A percentile compares a stretch with the other conserved stretches of the same genome.
These are phyloP conservation scores for Luehdorfia chinensis DNA, from an alignment of 1,140 invertebrate species.

Conservation along the genomic window DNA sequence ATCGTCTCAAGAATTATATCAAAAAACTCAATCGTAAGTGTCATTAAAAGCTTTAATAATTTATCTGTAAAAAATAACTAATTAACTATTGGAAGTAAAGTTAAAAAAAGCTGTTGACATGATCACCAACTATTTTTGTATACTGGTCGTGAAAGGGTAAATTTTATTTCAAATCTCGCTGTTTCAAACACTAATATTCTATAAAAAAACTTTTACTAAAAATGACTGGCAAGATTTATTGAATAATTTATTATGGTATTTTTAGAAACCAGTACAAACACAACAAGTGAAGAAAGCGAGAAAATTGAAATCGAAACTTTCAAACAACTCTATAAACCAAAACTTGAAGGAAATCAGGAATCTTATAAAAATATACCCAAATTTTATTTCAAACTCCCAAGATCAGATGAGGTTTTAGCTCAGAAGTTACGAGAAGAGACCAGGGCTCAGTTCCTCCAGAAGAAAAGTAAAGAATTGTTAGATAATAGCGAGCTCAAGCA, in stretches of 20 bases:
- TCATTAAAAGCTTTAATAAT: too few species aligned
- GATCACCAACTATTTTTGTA: too few species aligned
- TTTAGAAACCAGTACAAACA: slow-evolving; percentile 48
- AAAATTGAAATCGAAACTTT: slow-evolving; percentile 63
- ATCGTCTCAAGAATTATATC: slow-evolving; percentile 10
- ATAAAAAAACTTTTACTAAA: background rate
- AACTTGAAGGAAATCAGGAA: slow-evolving; percentile 48
- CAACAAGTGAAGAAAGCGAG: slow-evolving; percentile 59
- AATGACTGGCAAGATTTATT: too few species aligned
- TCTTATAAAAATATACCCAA: slow-evolving; percentile 81
- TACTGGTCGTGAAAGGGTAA: too few species aligned
- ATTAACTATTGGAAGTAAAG: too few species aligned
- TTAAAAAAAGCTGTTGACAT: background rate
- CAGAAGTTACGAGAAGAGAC: slow-evolving; percentile 93
- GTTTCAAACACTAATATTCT: too few species aligned
- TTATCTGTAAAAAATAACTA: too few species aligned
- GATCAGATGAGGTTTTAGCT: slow-evolving; percentile 85
- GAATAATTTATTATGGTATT: too few species aligned
- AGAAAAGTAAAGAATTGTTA: slow-evolving; percentile 88
- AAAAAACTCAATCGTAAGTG: slow-evolving; percentile 7
- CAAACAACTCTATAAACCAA: slow-evolving; percentile 59
- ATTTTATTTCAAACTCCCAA: slow-evolving; percentile 88
- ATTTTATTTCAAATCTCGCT: too few species aligned
- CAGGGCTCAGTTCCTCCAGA: slow-evolving; percentile 89
- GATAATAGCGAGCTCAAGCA: slow-evolving; percentile 93